These are phyloP conservation scores for Sapayoa aenigma DNA, from an alignment of 2,113 vertebrate genomes.

Conservation along the genomic window DNA sequence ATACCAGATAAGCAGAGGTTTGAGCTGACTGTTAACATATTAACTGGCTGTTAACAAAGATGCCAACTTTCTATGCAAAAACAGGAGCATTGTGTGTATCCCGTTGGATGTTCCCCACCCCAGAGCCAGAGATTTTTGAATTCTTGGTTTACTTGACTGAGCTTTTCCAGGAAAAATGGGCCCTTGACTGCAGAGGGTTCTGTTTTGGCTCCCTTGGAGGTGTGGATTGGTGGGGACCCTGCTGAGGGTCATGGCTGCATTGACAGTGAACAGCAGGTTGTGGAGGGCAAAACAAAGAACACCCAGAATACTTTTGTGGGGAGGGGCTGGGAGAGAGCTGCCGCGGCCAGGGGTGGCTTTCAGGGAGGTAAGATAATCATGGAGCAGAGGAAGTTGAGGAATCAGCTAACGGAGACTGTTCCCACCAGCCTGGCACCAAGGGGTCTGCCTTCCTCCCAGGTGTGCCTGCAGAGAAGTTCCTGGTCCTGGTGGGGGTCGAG, in stretches of 20 bases:
- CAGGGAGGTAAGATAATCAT: neutral
- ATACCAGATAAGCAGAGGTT: neutral
- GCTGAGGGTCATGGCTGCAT: neutral
- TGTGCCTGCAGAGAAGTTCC: neutral
- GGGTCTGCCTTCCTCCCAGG: neutral
- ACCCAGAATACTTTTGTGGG: neutral
- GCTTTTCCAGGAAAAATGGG: neutral
- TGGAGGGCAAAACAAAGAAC: neutral
- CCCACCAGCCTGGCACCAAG: neutral
- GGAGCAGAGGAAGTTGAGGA: neutral
- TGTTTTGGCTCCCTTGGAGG: neutral
- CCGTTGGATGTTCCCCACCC: neutral
- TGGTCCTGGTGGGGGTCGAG: neutral
- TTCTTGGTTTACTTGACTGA: no score
- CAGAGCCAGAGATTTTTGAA: neutral
- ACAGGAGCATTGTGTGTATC: neutral
- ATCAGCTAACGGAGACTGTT: neutral
- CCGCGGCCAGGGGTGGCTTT: neutral
- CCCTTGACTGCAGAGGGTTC: neutral
- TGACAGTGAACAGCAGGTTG: neutral
- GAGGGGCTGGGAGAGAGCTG: neutral
- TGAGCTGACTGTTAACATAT: no score
- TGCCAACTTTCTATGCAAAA: accelerated
- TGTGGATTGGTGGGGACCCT: neutral
- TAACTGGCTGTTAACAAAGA: no score